Base-by-base conservation (phyloP, 2,888 invertebrate genomes). In the Spialia ferax region DNA sequence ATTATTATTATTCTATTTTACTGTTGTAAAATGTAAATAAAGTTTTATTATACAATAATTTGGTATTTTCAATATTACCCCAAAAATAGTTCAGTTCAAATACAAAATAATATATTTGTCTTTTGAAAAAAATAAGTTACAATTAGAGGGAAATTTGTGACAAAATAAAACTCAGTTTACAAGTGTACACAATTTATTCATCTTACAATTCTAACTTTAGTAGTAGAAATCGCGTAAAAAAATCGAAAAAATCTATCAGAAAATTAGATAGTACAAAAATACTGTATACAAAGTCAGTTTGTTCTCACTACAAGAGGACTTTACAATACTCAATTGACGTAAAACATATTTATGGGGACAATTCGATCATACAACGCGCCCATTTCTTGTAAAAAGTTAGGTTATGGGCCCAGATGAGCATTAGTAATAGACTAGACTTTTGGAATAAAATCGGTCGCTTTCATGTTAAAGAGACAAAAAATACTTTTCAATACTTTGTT, bases 151-250 rank as follows among this genome's bases (percentile, higher is more conserved):
- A 22, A 13, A 50, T 42, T n/a, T 29, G 8, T 15, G 6, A 1
- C 1, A 52, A 57, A 64, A 64, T 64, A 54, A 60, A 60, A 66
- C 42, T 45, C 59, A 55, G 32, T 38, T 48, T 73, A 75, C 73
- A 91, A 91, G 87, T 93, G 90, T 92, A 93, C 91, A 92, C 91
- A 91, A 89, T 84, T 91, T 91, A 89, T 88, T 91, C 80, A 80
- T 82, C 78, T 85, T 87, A 88, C 82, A 88, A 86, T 86, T 77
- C 78, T 77, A 75, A 82, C 85, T 88, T 91, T 89, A 91, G 80
- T 89, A 91, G 80, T 89, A 90, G 83, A 91, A 88, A 88, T 79
- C 80, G 84, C 83, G 79, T 87, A 86, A 83, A 85, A 56, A 85
- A 84, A 82, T 63, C 66, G 81, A 80, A 79, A 82, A 86, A 87